Evolutionary conservation across 2,888 invertebrate genomes (phyloP).

Genomic region (Brachyopa scutellaris): DNA sequence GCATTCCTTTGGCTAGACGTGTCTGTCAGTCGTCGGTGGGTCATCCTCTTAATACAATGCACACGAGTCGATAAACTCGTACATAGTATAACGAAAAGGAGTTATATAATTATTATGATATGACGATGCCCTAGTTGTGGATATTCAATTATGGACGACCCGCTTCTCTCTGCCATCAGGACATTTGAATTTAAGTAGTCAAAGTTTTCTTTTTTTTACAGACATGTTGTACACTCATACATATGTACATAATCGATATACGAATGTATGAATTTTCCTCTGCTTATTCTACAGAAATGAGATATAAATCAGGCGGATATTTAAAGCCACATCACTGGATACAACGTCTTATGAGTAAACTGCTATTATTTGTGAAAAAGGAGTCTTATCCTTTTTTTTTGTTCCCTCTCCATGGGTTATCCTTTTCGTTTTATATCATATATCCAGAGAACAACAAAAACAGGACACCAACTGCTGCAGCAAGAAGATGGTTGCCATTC

Average conservation of each 20-base stretch:
- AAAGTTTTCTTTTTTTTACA: no score
- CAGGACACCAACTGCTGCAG: slow-evolving; percentile 31
- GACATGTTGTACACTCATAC: no score
- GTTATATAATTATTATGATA: slow-evolving; percentile 21
- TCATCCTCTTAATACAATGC: neutral
- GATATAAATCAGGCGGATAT: slow-evolving; percentile 6
- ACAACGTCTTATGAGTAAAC: no score
- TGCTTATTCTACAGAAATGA: no score
- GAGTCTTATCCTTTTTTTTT: slow-evolving; percentile 18
- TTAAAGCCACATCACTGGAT: slow-evolving; percentile 18
- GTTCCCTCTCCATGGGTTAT: neutral
- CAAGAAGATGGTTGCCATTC: slow-evolving; percentile 24
- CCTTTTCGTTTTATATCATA: slow-evolving; percentile 7
- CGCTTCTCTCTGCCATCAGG: no score
- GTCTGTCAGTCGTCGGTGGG: neutral
- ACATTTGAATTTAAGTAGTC: no score
- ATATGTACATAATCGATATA: no score
- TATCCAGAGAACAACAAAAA: slow-evolving; percentile 2
- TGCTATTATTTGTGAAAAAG: slow-evolving; percentile 34
- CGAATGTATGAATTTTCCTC: no score
- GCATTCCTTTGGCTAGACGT: slow-evolving; percentile 48
- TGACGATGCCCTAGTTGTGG: slow-evolving; percentile 20
- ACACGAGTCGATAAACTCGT: neutral
- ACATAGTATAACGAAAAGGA: neutral
- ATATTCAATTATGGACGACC: neutral